Evolutionary conservation across 2,113 vertebrate genomes (phyloP), one percentile per base, ranked within the genome.

Genomic region (Xenotilapia leptura): DNA sequence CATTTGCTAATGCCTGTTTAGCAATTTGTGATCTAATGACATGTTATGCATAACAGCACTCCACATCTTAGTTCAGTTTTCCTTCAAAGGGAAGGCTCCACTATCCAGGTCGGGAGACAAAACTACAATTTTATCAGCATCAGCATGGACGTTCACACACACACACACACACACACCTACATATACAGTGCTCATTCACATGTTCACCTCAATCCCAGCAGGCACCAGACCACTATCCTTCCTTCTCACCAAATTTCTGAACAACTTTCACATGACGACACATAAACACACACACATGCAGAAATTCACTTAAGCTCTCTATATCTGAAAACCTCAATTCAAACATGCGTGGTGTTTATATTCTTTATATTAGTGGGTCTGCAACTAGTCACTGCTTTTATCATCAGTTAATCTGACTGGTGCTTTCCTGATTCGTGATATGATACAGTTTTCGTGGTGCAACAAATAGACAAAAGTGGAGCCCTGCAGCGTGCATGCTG

Each of bases 1-100:
- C 47, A 56, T 80, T 73, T 85, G 85, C 83, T 85, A 68, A 83
- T 81, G 58, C 15, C 60, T 65, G 8, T 87, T 85, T 84, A 40
- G 80, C 38, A 31, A 75, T 81, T 80, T 79, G 31, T 84, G 86
- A 92, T 86, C 88, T 42, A 86, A 84, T 85, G 87, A 92, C 92
- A 92, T 58, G 85, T 84, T 92, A 58, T 70, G 70, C 87, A 77
- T 85, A 55, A 89, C 87, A 87, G 45, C 77, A 9, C 49, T 70
- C 75, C 83, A 79, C 11, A 68, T 86, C 73, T 9, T 68, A 19
- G 7, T 55, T 92, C 81, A 83, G 68, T 83, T 83, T 84, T 86
- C 33, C 83, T 33, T 83, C 70, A 26, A 85, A 80, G n/a, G 28
- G 21, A 75, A 84, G 80, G 79, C 56, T 88, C 62, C 23, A 80